phyloP scores from a whole-genome alignment of 2,113 vertebrate genomes.

The Cyprinodon brontotheroides region DNA sequence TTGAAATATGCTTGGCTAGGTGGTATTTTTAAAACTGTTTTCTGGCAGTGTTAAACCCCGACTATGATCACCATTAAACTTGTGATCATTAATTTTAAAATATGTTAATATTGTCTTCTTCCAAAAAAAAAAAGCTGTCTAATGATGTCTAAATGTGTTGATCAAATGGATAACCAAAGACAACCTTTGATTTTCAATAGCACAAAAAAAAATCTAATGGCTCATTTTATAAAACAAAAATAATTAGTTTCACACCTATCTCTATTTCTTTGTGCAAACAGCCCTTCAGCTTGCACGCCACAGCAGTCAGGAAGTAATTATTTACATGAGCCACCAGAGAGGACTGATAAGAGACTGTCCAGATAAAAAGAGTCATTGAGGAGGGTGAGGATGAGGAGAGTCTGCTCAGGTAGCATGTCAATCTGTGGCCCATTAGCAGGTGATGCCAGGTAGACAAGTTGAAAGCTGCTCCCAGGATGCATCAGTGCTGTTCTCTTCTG shows the following conservation, averaged over 20 bases:
- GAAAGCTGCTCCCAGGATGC: slow-evolving; percentile 51
- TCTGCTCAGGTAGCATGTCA: slow-evolving; percentile 54
- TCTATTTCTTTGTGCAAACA: slow-evolving; percentile 60
- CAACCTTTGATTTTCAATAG: no score
- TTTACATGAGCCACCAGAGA: slow-evolving; percentile 61
- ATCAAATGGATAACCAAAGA: neutral
- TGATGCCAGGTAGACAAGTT: slow-evolving; percentile 50
- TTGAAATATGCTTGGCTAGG: neutral
- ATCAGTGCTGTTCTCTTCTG: slow-evolving; percentile 41
- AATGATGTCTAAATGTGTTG: neutral
- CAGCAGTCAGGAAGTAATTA: slow-evolving; percentile 66
- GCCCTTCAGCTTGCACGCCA: slow-evolving; percentile 41
- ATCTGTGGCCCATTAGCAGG: slow-evolving; percentile 62
- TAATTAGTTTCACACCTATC: slow-evolving; percentile 57
- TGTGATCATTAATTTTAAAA: neutral
- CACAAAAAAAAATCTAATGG: neutral
- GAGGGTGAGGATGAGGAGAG: neutral
- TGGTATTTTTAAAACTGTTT: neutral
- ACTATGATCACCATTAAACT: neutral
- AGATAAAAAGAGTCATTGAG: neutral
- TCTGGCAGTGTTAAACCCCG: neutral
- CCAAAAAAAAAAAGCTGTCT: neutral
- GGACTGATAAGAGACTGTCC: slow-evolving; percentile 45
- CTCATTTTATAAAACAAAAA: slow-evolving; percentile 64
- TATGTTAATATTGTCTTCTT: neutral